Evolutionary conservation across 2,888 invertebrate genomes (phyloP).

Genomic region (Chymomyza caudatula): DNA sequence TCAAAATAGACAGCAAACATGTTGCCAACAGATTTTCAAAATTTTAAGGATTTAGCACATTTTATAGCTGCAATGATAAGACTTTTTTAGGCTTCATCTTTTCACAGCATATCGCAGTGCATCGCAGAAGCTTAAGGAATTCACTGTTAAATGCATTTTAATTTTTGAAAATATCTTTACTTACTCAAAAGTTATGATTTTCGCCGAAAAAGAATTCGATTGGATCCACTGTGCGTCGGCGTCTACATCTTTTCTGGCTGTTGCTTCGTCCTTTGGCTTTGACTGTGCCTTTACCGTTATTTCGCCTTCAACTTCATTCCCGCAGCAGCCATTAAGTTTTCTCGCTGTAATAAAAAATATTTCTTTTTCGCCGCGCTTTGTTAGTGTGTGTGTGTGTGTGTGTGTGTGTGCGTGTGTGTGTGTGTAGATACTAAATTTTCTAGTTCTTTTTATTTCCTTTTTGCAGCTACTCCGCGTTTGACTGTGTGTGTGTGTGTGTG

Average conservation of each 20-base stretch:
- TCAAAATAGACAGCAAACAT: too few relatives aligned
- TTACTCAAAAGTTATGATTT: too few relatives aligned
- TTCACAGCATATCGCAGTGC: too few relatives aligned
- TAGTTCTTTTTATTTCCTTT: slow-evolving; percentile 62
- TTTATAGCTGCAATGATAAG: too few relatives aligned
- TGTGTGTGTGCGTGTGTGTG: slow-evolving; percentile 31
- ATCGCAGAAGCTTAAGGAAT: too few relatives aligned
- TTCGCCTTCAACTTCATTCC: slow-evolving; percentile 36
- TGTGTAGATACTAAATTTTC: slow-evolving; percentile 74
- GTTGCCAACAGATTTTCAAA: too few relatives aligned
- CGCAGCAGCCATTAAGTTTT: slow-evolving; percentile 76
- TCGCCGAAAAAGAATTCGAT: too few relatives aligned
- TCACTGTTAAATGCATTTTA: too few relatives aligned
- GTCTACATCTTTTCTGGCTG: neutral
- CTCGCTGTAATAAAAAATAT: slow-evolving; percentile 77
- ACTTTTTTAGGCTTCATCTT: too few relatives aligned
- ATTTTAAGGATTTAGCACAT: too few relatives aligned
- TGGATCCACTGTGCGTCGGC: neutral
- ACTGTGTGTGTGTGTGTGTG: slow-evolving; percentile 34
- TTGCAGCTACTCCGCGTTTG: slow-evolving; percentile 9
- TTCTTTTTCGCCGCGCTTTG: slow-evolving; percentile 55
- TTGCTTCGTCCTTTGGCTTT: neutral
- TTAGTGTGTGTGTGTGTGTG: slow-evolving; percentile 37
- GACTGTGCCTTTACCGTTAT: neutral
- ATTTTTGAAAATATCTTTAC: too few relatives aligned